phyloP scores from a whole-genome alignment of 2,888 invertebrate species.

The Microdon myrmicae region DNA sequence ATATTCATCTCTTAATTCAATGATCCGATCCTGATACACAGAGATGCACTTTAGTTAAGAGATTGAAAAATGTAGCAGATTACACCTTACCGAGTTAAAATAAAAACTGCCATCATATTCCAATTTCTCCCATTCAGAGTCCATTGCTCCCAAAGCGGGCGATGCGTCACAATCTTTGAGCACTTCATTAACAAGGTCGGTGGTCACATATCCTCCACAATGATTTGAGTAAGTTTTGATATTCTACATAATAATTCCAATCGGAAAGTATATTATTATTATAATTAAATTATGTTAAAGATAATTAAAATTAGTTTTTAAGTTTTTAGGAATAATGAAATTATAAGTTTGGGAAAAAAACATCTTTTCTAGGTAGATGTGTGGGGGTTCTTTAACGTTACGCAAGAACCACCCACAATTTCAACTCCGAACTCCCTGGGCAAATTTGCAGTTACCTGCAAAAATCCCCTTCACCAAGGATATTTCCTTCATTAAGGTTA shows the following conservation, averaged over 20 bases:
- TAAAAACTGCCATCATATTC: conserved; percentile 64
- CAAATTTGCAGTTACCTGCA: too few relatives aligned
- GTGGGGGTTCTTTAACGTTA: too few relatives aligned
- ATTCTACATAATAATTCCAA: conserved; percentile 57
- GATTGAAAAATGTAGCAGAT: background rate
- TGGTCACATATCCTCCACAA: conserved; percentile 63
- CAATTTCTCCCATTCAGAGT: conserved; percentile 64
- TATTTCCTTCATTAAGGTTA: too few relatives aligned
- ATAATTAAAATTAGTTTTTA: background rate
- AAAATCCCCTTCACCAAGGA: too few relatives aligned
- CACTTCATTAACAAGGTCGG: conserved; percentile 66
- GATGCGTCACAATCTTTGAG: conserved; percentile 64
- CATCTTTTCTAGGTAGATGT: too few relatives aligned
- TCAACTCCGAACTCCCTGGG: too few relatives aligned
- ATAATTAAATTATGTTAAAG: background rate
- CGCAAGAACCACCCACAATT: too few relatives aligned
- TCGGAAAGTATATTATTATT: background rate
- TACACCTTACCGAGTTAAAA: conserved; percentile 60
- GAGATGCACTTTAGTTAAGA: background rate
- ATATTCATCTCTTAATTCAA: conserved; percentile 65
- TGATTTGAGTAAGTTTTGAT: conserved; percentile 65
- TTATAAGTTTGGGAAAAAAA: background rate
- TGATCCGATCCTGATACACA: conserved; percentile 59
- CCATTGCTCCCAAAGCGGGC: conserved; percentile 63
- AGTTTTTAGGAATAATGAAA: background rate